phyloP scores from a whole-genome alignment of 1,140 invertebrate genomes.

The Ostrea denselamellosa region DNA sequence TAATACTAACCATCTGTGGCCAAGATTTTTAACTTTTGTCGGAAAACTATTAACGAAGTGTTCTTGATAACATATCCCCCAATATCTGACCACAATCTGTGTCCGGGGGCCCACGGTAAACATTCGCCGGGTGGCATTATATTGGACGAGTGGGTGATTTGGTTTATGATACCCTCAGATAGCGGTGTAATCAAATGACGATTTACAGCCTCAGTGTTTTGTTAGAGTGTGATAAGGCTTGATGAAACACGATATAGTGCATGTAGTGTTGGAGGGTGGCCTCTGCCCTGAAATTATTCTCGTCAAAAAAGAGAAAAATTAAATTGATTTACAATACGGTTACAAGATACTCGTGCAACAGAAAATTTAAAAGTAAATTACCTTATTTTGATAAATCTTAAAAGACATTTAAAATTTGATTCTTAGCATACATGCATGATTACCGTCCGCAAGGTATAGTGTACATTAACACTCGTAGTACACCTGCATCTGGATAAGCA shows the following conservation, averaged over 20 bases:
- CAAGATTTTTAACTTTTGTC: constrained; percentile 4
- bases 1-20: not conserved
- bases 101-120: not conserved
- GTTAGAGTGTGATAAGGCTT: not conserved
- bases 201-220: constrained; percentile 1
- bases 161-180: constrained; percentile 1
- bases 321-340: too few species aligned
- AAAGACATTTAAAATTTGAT: too few species aligned
- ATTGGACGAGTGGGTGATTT: not conserved
- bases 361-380: too few species aligned
- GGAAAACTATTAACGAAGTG: not conserved
- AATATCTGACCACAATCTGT: not conserved
- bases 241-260: not conserved
- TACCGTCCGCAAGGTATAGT: too few species aligned
- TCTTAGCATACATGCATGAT: too few species aligned
- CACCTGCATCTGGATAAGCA: too few species aligned
- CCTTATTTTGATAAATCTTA: too few species aligned
- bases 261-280: not conserved
- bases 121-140: not conserved
- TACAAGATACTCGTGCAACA: too few species aligned
- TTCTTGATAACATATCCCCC: not conserved
- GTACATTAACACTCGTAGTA: too few species aligned
- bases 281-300: too few species aligned
- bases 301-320: too few species aligned
- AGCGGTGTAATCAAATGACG: constrained; percentile 2